These are phyloP conservation scores for Tenthredo notha DNA, from an alignment of 2,888 invertebrate species.

Conservation along the genomic window DNA sequence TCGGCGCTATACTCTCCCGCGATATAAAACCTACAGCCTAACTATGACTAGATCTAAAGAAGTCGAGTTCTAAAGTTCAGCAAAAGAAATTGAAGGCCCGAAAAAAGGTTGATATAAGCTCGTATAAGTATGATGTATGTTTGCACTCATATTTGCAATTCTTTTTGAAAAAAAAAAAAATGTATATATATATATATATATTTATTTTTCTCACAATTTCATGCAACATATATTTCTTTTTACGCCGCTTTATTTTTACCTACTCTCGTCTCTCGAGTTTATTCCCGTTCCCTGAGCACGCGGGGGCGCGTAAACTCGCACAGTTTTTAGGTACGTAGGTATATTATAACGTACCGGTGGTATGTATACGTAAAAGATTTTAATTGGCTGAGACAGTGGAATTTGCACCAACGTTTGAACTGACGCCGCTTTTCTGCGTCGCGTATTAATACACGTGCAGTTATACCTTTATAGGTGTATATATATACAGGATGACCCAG, in stretches of 20 bases:
- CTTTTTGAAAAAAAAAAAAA: background rate
- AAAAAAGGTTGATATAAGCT: background rate
- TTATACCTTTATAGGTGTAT: background rate
- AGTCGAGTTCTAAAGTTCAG: background rate
- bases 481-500: too few species aligned
- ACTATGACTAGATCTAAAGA: background rate
- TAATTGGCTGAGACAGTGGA: conserved; percentile 47
- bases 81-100: background rate
- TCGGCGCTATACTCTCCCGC: background rate
- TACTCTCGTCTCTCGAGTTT: conserved; percentile 33
- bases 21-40: background rate
- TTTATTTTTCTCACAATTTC: conserved; percentile 23
- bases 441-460: conserved; percentile 14
- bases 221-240: conserved; percentile 20
- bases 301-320: conserved; percentile 27
- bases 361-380: conserved; percentile 16
- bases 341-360: background rate
- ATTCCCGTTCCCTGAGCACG: conserved; percentile 43
- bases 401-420: conserved; percentile 33
- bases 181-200: too few species aligned
- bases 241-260: conserved; percentile 18
- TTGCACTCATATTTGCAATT: background rate
- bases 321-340: conserved; percentile 24
- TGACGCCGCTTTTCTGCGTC: conserved; percentile 21
- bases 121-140: background rate